phyloP scores from a whole-genome alignment of 2,888 invertebrate genomes.

The Clivina fossor region DNA sequence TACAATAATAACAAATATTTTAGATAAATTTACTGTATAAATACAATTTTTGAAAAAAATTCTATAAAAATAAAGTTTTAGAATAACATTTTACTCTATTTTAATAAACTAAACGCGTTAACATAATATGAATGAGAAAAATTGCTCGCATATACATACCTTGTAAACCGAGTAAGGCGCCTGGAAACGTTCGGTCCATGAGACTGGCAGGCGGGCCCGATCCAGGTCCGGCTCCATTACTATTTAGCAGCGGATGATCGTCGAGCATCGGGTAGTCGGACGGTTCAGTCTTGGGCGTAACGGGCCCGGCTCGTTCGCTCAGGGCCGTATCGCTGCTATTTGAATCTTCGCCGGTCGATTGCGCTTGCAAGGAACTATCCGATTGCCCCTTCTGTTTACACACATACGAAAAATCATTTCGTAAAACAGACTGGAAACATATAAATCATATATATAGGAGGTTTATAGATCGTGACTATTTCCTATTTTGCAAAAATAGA shows the following conservation, averaged over 20 bases:
- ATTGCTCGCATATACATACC: too few relatives aligned
- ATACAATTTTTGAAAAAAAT: too few relatives aligned
- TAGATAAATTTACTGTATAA: too few relatives aligned
- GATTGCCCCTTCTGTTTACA: conserved; percentile 56
- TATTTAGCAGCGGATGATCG: conserved; percentile 65
- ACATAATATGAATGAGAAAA: too few relatives aligned
- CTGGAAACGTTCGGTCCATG: conserved; percentile 74
- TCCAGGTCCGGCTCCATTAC: conserved; percentile 57
- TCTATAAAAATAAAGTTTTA: too few relatives aligned
- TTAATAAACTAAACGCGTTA: too few relatives aligned
- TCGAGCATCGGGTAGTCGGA: conserved; percentile 67
- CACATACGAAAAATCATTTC: conserved; percentile 1
- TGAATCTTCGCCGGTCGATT: conserved; percentile 80
- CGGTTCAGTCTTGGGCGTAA: conserved; percentile 73
- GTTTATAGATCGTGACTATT: too few relatives aligned
- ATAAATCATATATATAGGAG: background rate
- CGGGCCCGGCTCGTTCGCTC: conserved; percentile 67
- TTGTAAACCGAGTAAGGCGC: conserved; percentile 78
- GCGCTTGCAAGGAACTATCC: conserved; percentile 63
- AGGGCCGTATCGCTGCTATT: conserved; percentile 81
- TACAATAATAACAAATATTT: too few relatives aligned
- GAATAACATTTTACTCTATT: too few relatives aligned
- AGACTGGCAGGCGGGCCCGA: conserved; percentile 55
- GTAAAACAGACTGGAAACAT: background rate
- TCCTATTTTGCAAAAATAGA: too few relatives aligned